These are phyloP conservation scores for Drosophila kanapiae DNA, from an alignment of 1,140 invertebrate species.

Conservation along the genomic window DNA sequence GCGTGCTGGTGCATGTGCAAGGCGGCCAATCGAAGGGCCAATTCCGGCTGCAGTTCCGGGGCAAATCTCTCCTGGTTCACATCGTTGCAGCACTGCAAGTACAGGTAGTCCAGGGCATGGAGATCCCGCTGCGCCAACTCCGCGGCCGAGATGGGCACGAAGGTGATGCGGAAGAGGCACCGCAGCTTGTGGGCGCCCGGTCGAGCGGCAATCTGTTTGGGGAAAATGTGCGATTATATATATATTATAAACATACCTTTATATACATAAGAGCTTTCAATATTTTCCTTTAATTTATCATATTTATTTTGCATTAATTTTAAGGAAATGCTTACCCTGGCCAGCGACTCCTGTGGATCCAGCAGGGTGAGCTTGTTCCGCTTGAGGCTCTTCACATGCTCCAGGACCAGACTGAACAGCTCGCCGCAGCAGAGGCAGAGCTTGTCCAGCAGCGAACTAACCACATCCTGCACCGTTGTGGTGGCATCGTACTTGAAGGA, in stretches of 20 bases:
- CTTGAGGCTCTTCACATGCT: slow-evolving; percentile 94
- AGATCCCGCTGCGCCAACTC: slow-evolving; percentile 93
- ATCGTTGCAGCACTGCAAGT: slow-evolving; percentile 96
- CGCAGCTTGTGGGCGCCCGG: slow-evolving; percentile 95
- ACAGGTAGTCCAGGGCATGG: slow-evolving; percentile 95
- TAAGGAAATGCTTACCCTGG: slow-evolving; percentile 88
- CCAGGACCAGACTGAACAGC: slow-evolving; percentile 95
- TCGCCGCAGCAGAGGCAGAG: slow-evolving; percentile 92
- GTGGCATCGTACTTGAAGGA: slow-evolving; percentile 97
- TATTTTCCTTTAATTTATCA: background rate
- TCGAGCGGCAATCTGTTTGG: slow-evolving; percentile 91
- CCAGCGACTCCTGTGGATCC: slow-evolving; percentile 93
- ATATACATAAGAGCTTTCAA: too few species aligned
- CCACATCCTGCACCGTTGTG: slow-evolving; percentile 94
- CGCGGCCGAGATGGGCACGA: slow-evolving; percentile 94
- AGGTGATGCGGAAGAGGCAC: slow-evolving; percentile 94
- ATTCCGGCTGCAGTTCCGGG: slow-evolving; percentile 95
- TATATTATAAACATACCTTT: too few species aligned
- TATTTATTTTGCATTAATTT: background rate
- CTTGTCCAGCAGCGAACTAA: slow-evolving; percentile 94
- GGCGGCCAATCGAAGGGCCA: slow-evolving; percentile 93
- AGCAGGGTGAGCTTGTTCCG: slow-evolving; percentile 94
- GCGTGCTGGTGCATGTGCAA: slow-evolving; percentile 96
- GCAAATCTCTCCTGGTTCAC: slow-evolving; percentile 96
- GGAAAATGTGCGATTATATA: too few species aligned